Conservation (phyloP, 2,113 vertebrate genomes). For the Cottus gobio region DNA sequence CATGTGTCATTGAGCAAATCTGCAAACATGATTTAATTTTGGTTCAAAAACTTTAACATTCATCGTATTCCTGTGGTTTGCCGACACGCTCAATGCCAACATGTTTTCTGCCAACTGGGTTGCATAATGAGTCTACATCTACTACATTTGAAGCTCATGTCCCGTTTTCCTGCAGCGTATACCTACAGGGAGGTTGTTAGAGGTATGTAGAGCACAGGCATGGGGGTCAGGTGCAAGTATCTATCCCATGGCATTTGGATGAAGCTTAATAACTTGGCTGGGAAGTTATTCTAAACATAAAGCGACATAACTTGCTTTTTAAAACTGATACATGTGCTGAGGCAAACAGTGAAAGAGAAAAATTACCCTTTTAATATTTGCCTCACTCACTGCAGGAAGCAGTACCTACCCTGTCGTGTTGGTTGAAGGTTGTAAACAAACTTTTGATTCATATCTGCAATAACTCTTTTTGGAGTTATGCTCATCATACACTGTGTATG, state of each 20-base stretch:
- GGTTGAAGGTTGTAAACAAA: conserved; percentile 56
- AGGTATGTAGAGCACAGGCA: conserved; percentile 13
- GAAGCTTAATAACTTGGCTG: conserved; percentile 29
- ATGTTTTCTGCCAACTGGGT: neutral
- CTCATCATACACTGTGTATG: conserved; percentile 51
- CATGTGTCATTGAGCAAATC: no score
- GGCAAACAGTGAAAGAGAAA: conserved; percentile 14
- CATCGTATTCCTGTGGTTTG: neutral
- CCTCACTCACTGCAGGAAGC: conserved; percentile 7
- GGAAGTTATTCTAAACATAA: conserved; percentile 20
- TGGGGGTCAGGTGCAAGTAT: conserved; percentile 21
- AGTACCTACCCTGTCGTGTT: neutral
- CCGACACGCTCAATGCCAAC: neutral
- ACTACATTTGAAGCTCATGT: neutral
- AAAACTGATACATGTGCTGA: neutral
- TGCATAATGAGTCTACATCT: neutral
- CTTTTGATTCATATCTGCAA: conserved; percentile 68
- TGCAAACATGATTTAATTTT: neutral
- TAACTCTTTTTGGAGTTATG: conserved; percentile 65
- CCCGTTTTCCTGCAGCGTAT: neutral
- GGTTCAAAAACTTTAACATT: neutral
- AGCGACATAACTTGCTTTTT: conserved; percentile 5
- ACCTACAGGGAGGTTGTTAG: conserved; percentile 22
- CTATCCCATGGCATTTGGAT: conserved; percentile 11
- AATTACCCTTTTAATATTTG: conserved; percentile 18